Evolutionary conservation across 2,113 vertebrate species (phyloP).

Genomic region (Phyllostomus hastatus): DNA sequence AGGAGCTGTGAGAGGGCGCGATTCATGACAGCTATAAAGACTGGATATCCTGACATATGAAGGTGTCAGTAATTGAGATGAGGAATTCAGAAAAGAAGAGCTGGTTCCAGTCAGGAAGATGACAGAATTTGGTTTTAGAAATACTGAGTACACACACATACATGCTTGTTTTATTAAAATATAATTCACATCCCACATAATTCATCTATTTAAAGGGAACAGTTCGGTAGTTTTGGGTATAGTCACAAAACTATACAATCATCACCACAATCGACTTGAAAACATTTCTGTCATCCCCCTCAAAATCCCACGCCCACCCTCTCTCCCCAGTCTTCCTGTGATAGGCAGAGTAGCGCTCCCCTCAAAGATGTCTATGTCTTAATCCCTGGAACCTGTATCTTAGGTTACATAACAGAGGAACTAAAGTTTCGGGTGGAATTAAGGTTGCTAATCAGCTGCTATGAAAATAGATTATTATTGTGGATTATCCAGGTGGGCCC

Average conservation of each 20-base stretch:
- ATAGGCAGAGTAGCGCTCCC: not conserved
- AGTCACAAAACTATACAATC: not conserved
- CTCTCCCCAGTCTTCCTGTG: not conserved
- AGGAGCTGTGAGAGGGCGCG: not conserved
- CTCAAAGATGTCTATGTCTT: not conserved
- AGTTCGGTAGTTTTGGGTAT: not conserved
- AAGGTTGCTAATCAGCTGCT: too few species aligned
- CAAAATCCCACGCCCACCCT: not conserved
- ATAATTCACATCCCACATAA: not conserved
- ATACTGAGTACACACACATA: not conserved
- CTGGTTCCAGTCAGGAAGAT: not conserved
- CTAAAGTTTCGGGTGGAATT: not conserved
- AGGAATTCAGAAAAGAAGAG: not conserved
- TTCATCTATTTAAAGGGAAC: not conserved
- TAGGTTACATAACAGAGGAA: not conserved
- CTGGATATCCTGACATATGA: not conserved
- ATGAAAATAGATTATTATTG: too few species aligned
- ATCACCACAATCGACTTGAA: not conserved
- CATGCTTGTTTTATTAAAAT: not conserved
- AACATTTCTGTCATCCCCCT: not conserved
- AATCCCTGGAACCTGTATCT: not conserved
- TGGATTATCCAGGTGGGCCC: too few species aligned
- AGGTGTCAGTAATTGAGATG: not conserved
- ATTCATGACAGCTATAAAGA: not conserved
- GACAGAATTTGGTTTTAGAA: not conserved